phyloP scores from a whole-genome alignment of 2,113 vertebrate genomes.

The Halcyon senegalensis region DNA sequence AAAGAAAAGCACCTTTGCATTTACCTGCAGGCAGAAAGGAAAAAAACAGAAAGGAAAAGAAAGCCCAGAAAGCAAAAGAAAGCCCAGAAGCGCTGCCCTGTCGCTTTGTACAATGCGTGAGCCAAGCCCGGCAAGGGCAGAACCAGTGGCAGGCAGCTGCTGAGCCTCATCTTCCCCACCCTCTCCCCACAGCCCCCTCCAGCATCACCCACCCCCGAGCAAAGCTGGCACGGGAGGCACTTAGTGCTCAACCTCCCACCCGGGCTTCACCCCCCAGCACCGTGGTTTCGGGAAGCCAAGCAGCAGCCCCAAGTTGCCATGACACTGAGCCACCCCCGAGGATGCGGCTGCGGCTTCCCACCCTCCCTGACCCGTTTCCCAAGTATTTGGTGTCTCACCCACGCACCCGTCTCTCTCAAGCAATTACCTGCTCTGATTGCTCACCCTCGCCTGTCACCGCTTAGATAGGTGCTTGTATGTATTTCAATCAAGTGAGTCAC shows the following conservation, averaged over 20 bases:
- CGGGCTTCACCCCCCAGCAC: neutral
- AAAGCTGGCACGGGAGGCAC: neutral
- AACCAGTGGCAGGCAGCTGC: accelerated
- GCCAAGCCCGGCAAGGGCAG: neutral
- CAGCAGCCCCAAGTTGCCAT: neutral
- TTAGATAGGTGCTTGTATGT: neutral
- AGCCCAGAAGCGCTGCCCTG: neutral
- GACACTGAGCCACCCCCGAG: neutral
- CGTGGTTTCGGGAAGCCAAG: accelerated
- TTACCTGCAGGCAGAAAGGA: neutral
- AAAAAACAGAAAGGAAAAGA: neutral
- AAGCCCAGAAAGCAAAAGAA: neutral
- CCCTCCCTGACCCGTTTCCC: neutral
- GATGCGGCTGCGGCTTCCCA: neutral
- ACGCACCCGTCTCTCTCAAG: neutral
- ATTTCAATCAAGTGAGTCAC: conserved; percentile 17
- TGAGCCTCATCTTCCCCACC: neutral
- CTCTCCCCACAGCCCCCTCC: neutral
- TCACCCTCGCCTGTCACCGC: neutral
- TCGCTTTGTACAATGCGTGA: accelerated
- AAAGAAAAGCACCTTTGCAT: neutral
- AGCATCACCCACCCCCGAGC: accelerated
- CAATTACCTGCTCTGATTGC: conserved; percentile 41
- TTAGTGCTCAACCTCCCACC: neutral
- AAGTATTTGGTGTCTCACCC: neutral